Evolutionary conservation across 2,113 vertebrate species (phyloP).

Genomic region (Vireo altiloquus): DNA sequence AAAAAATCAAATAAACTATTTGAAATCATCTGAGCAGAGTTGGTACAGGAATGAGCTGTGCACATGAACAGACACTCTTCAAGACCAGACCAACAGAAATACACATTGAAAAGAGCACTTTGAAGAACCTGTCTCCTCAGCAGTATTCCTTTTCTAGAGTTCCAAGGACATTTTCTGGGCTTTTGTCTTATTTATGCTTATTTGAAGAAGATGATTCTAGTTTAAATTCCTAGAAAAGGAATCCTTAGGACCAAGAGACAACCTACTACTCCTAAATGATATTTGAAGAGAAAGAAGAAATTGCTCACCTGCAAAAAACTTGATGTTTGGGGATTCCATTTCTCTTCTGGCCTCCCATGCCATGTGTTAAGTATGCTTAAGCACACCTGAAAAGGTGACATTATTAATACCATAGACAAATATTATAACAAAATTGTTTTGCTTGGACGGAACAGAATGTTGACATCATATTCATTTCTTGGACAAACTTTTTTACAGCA

Average conservation of each 20-base stretch:
- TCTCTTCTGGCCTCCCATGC: slow-evolving; percentile 98
- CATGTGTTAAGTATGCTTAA: slow-evolving; percentile 99
- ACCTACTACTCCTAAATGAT: not conserved
- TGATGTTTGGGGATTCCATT: slow-evolving; percentile 99
- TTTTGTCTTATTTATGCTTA: not conserved
- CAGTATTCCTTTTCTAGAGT: not conserved
- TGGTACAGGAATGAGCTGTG: not conserved
- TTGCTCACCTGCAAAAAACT: slow-evolving; percentile 95
- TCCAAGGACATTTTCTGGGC: not conserved
- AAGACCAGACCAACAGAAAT: not conserved
- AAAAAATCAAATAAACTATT: not conserved
- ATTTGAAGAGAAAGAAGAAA: not conserved
- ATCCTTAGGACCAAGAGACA: not conserved
- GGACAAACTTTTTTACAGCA: not conserved
- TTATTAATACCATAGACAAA: not conserved
- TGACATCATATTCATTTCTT: not conserved
- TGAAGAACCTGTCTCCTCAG: not conserved
- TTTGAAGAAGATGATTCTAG: not conserved
- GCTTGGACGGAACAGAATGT: not conserved
- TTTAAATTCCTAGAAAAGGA: not conserved
- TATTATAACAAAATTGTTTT: not conserved
- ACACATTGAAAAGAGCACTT: not conserved
- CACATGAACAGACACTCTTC: not conserved
- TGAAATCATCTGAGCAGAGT: not conserved
- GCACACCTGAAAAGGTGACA: slow-evolving; percentile 83